These are phyloP conservation scores for Ridgeia piscesae DNA, from an alignment of 1,140 invertebrate species.

Conservation along the genomic window DNA sequence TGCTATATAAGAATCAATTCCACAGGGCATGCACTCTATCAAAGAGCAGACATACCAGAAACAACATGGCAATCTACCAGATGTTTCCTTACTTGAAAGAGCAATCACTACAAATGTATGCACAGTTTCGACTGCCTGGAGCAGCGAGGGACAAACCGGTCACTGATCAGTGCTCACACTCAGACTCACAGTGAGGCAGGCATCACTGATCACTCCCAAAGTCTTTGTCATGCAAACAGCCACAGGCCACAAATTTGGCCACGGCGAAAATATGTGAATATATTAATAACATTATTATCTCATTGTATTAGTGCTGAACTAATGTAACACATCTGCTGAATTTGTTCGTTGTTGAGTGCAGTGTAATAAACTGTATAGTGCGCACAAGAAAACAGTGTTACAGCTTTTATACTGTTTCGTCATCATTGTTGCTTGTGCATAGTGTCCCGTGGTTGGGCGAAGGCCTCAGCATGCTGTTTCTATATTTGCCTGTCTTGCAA, in stretches of 20 bases:
- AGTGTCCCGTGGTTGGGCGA: too few relatives aligned
- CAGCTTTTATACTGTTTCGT: too few relatives aligned
- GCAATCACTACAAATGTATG: background rate
- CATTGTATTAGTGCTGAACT: background rate
- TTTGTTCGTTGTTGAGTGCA: too few relatives aligned
- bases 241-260: background rate
- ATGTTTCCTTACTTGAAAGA: background rate
- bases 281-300: background rate
- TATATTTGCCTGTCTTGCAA: too few relatives aligned
- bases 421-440: too few relatives aligned
- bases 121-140: background rate
- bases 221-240: background rate
- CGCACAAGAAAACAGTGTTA: too few relatives aligned
- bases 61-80: background rate
- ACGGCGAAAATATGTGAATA: background rate
- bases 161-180: too few relatives aligned
- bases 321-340: background rate
- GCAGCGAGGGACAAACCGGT: too few relatives aligned
- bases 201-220: background rate
- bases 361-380: too few relatives aligned
- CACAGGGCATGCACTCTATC: background rate
- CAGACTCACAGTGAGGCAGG: background rate
- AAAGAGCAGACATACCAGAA: background rate
- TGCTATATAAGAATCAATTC: background rate
- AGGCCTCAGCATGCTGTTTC: too few relatives aligned